Percentiles rank a stretch among this genome's conserved stretches.
Evolutionary conservation across 1,140 invertebrate species (phyloP).

Genomic region (Arctopsyche grandis): DNA sequence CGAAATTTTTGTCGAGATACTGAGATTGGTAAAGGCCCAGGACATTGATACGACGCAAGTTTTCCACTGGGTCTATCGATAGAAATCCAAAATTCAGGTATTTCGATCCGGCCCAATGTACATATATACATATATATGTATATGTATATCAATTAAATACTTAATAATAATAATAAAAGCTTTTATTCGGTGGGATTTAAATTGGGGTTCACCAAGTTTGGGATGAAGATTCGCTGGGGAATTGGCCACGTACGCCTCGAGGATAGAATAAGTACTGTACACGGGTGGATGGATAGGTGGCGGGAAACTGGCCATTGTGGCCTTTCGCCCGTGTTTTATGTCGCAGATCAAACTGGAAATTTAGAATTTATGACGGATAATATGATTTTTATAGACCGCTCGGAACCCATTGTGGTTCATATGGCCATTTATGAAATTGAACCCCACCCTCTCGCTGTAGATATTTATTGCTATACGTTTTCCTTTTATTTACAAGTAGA

Average conservation of each 20-base stretch:
- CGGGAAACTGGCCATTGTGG: conserved; percentile 25
- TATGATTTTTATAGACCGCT: conserved; percentile 45
- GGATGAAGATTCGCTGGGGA: neutral
- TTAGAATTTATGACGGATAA: conserved; percentile 53
- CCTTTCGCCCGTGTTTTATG: conserved; percentile 38
- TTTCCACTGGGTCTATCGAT: no score
- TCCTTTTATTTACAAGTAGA: neutral
- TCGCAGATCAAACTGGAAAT: conserved; percentile 49
- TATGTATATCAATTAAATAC: neutral
- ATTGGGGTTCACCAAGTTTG: conserved; percentile 9
- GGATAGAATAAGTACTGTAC: neutral
- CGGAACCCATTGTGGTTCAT: conserved; percentile 47
- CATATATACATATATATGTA: no score
- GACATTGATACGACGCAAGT: no score
- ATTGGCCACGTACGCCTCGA: neutral
- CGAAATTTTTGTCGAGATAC: no score
- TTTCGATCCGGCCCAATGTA: no score
- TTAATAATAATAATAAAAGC: neutral
- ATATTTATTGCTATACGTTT: conserved; percentile 11
- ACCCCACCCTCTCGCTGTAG: conserved; percentile 32
- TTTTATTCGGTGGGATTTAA: neutral
- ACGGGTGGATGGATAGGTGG: neutral
- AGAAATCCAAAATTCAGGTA: no score
- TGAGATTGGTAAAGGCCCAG: no score
- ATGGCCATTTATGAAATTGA: conserved; percentile 41